Percentiles rank a stretch among this genome's conserved stretches.
Conservation (phyloP, 1,140 invertebrate species). For the Dysdera silvatica region DNA sequence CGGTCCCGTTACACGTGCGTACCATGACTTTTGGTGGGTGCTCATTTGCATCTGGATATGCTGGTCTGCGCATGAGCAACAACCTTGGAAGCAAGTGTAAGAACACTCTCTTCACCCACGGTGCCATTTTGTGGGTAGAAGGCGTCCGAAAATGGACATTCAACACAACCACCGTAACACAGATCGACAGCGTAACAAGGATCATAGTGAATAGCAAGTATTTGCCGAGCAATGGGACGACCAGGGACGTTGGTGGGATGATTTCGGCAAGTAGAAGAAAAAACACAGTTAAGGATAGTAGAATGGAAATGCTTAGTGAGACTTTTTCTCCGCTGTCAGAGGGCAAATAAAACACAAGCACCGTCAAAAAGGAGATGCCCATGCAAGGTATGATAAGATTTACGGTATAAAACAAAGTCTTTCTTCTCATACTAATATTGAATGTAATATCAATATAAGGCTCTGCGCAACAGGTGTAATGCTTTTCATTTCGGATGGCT, state of each 20-base stretch:
- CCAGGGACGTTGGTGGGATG: conserved; percentile 97
- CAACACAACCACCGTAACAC: conserved; percentile 93
- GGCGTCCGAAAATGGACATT: conserved; percentile 99
- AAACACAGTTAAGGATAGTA: conserved; percentile 98
- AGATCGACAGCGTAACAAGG: conserved; percentile 88
- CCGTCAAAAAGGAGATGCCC: conserved; percentile 92
- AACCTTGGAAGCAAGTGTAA: conserved; percentile 75
- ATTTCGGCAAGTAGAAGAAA: conserved; percentile 96
- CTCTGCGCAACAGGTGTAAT: conserved; percentile 69
- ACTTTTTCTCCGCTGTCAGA: conserved; percentile 98
- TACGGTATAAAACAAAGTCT: conserved; percentile 95
- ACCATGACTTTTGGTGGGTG: conserved; percentile 25
- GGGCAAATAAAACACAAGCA: conserved; percentile 97
- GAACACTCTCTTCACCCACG: conserved; percentile 80
- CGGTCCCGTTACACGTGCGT: conserved; percentile 29
- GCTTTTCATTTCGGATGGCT: conserved; percentile 62
- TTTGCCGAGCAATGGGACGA: conserved; percentile 91
- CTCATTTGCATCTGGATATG: conserved; percentile 13
- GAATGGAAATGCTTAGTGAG: conserved; percentile 59
- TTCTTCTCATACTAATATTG: conserved; percentile 89
- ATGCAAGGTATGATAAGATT: conserved; percentile 94
- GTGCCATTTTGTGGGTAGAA: conserved; percentile 88
- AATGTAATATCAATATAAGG: conserved; percentile 82
- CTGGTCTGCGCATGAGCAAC: conserved; percentile 45
- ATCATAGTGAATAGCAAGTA: conserved; percentile 99